Evolutionary conservation across 2,113 vertebrate species (phyloP).

Genomic region (Apodemus sylvaticus): DNA sequence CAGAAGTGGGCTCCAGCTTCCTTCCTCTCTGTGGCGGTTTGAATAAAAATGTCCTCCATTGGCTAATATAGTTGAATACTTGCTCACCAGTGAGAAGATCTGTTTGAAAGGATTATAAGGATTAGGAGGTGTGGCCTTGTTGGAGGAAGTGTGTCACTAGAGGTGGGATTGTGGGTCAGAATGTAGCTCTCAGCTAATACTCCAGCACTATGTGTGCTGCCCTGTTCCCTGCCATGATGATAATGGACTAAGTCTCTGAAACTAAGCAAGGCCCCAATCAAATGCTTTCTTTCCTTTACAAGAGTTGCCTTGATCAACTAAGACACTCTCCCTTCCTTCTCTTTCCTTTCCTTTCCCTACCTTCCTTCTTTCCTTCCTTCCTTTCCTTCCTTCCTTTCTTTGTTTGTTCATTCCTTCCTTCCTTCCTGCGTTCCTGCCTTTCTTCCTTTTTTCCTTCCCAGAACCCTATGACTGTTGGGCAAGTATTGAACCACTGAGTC

Average conservation of each 20-base stretch:
- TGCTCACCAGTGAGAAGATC: neutral
- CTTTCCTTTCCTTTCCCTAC: too few relatives aligned
- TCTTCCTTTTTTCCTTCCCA: neutral
- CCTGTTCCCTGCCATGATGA: too few relatives aligned
- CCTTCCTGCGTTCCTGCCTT: neutral
- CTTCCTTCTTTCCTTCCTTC: neutral
- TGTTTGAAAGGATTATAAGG: neutral
- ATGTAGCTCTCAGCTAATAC: too few relatives aligned
- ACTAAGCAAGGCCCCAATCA: too few relatives aligned
- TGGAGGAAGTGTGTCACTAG: too few relatives aligned
- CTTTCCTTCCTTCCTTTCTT: too few relatives aligned
- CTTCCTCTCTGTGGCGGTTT: neutral
- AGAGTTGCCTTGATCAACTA: neutral
- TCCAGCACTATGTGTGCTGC: too few relatives aligned
- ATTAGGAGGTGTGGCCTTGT: neutral
- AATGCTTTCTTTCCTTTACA: too few relatives aligned
- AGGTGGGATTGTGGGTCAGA: too few relatives aligned
- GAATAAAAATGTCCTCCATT: neutral
- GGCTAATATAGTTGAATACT: neutral
- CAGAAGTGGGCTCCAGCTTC: neutral
- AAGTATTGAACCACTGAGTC: neutral
- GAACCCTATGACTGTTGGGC: neutral
- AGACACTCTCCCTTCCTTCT: neutral
- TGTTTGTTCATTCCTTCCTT: too few relatives aligned
- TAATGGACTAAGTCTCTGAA: too few relatives aligned